phyloP scores from a whole-genome alignment of 2,888 invertebrate species.

The Melinaea menophilus region DNA sequence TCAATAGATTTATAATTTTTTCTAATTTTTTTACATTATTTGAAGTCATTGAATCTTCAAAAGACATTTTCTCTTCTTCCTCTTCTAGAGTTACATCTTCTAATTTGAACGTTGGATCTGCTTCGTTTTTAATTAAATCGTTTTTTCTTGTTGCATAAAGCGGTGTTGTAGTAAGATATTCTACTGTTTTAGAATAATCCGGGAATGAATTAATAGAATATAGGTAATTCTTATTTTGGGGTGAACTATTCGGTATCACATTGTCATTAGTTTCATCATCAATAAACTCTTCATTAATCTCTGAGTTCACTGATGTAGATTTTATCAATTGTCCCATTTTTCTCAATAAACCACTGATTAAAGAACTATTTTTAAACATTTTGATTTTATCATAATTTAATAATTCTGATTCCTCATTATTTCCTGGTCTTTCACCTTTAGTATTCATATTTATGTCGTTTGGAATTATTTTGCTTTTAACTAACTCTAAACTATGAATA shows the following conservation, averaged over 20 bases:
- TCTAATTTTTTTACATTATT: conserved; percentile 22
- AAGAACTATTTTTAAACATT: neutral
- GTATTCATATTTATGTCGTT: conserved; percentile 4
- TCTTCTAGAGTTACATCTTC: conserved; percentile 41
- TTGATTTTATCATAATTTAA: conserved; percentile 2
- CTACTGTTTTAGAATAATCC: neutral
- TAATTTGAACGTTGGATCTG: conserved; percentile 10
- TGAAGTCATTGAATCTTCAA: conserved; percentile 22
- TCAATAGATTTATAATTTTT: conserved; percentile 20
- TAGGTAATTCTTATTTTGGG: neutral
- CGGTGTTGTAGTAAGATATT: neutral
- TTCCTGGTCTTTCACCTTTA: conserved; percentile 9
- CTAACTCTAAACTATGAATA: conserved; percentile 31
- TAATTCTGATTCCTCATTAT: conserved; percentile 4
- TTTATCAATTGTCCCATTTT: conserved; percentile 19
- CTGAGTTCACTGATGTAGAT: conserved; percentile 9
- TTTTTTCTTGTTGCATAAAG: neutral
- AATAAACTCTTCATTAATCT: conserved; percentile 11
- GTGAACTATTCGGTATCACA: neutral
- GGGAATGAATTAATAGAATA: neutral
- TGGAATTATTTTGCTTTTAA: conserved; percentile 34
- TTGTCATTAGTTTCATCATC: neutral
- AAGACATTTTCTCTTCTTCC: conserved; percentile 29
- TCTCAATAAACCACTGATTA: conserved; percentile 9
- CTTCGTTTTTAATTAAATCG: conserved; percentile 9